Conservation (phyloP, 2,888 invertebrate species). For the Agonum fuliginosum region DNA sequence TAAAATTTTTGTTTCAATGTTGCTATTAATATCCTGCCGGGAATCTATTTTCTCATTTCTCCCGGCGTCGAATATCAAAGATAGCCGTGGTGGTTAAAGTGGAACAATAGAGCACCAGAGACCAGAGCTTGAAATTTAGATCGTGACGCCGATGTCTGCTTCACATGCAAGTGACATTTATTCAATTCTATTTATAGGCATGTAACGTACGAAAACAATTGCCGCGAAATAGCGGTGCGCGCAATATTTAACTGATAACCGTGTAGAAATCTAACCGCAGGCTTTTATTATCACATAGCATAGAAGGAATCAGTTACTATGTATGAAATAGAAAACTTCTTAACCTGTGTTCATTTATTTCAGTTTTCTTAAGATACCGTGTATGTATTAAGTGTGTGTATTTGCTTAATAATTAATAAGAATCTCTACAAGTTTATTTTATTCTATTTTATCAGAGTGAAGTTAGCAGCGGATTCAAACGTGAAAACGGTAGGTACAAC, state of each 20-base stretch:
- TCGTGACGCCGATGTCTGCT: slow-evolving; percentile 25
- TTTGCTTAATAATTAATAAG: too few relatives aligned
- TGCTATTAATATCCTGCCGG: too few relatives aligned
- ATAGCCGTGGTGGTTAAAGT: slow-evolving; percentile 26
- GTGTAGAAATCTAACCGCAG: slow-evolving; percentile 12
- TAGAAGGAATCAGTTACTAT: too few relatives aligned
- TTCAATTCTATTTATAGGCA: slow-evolving; percentile 53
- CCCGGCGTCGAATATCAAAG: neutral
- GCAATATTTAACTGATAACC: slow-evolving; percentile 47
- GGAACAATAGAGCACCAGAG: slow-evolving; percentile 24
- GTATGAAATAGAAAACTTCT: neutral
- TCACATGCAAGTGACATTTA: slow-evolving; percentile 50
- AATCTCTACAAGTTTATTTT: too few relatives aligned
- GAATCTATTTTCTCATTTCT: neutral
- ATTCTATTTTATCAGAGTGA: too few relatives aligned
- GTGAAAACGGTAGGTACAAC: too few relatives aligned
- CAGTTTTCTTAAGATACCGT: too few relatives aligned
- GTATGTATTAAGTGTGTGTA: too few relatives aligned
- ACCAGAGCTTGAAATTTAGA: slow-evolving; percentile 39
- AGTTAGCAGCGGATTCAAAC: too few relatives aligned
- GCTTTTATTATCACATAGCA: slow-evolving; percentile 9
- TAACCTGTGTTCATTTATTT: too few relatives aligned
- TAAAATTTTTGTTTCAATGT: too few relatives aligned
- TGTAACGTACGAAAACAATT: slow-evolving; percentile 51
- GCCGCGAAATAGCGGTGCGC: slow-evolving; percentile 22